A percentile compares a stretch with the other conserved stretches of the same genome.
Evolutionary conservation across 2,888 invertebrate genomes (phyloP).

Genomic region (Molorchus minor): DNA sequence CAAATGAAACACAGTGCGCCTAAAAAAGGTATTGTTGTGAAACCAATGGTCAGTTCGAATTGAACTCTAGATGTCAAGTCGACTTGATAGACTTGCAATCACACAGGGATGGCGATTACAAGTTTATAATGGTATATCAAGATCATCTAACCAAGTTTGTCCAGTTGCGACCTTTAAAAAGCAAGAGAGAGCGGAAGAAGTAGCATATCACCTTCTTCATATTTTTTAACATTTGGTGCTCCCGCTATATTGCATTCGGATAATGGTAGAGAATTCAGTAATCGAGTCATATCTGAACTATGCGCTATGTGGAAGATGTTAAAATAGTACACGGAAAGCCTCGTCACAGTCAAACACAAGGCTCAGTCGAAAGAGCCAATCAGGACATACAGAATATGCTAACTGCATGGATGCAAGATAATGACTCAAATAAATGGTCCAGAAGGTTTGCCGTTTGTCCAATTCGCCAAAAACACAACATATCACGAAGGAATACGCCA

Average conservation of each 20-base stretch:
- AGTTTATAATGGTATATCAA: too few species aligned
- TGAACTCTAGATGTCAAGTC: slow-evolving; percentile 52
- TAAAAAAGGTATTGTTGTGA: slow-evolving; percentile 38
- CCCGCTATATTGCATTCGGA: too few species aligned
- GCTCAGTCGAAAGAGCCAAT: slow-evolving; percentile 54
- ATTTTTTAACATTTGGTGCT: slow-evolving; percentile 46
- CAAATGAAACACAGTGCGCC: slow-evolving; percentile 46
- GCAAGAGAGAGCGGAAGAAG: too few species aligned
- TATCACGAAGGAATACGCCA: slow-evolving; percentile 46
- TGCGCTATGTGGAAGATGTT: slow-evolving; percentile 47
- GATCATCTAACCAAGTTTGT: slow-evolving; percentile 42
- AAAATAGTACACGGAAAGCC: slow-evolving; percentile 17
- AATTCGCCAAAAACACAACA: too few species aligned
- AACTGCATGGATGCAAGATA: too few species aligned
- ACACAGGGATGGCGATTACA: slow-evolving; percentile 38
- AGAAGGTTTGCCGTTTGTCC: too few species aligned
- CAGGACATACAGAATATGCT: too few species aligned
- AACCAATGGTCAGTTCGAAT: slow-evolving; percentile 38
- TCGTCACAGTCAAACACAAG: slow-evolving; percentile 49
- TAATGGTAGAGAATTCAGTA: too few species aligned
- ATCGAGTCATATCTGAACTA: too few species aligned
- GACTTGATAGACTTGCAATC: slow-evolving; percentile 54
- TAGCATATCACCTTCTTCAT: slow-evolving; percentile 35
- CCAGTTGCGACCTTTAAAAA: slow-evolving; percentile 36
- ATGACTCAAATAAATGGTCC: too few species aligned